These are phyloP conservation scores for Melanerpes aurifrons DNA, from an alignment of 2,113 vertebrate genomes.

Conservation along the genomic window DNA sequence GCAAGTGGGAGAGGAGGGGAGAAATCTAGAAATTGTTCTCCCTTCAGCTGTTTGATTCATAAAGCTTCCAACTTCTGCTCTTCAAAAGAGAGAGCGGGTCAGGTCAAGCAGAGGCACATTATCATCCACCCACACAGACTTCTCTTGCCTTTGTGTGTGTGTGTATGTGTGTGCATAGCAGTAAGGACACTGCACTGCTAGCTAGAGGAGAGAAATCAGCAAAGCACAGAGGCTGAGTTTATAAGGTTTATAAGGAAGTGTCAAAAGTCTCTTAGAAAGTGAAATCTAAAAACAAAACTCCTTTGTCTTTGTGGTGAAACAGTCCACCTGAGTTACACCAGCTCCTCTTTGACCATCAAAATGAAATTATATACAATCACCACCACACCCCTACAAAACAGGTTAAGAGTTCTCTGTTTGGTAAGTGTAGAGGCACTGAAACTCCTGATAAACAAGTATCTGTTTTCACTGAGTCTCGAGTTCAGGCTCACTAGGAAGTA, in stretches of 20 bases:
- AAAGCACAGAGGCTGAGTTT: neutral
- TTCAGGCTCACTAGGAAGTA: slow-evolving; percentile 70
- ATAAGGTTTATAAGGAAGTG: neutral
- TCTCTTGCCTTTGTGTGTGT: neutral
- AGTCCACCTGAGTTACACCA: neutral
- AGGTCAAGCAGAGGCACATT: neutral
- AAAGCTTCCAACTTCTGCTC: neutral
- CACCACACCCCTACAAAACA: neutral
- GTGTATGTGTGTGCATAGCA: neutral
- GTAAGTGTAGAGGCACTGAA: neutral
- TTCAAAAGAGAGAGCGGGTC: neutral
- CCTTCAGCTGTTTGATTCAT: neutral
- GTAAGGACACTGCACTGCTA: neutral
- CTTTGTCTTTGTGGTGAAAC: neutral
- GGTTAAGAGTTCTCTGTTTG: neutral
- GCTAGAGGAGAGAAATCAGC: neutral
- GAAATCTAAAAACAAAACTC: neutral
- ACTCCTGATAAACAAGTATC: slow-evolving; percentile 54
- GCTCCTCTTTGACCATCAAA: neutral
- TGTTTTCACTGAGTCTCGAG: neutral
- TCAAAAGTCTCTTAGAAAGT: neutral
- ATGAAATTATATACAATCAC: neutral
- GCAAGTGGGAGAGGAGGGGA: neutral
- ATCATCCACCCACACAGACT: neutral
- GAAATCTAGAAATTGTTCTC: neutral